phyloP scores from a whole-genome alignment of 2,888 invertebrate genomes.

The Cheilosia vernalis region DNA sequence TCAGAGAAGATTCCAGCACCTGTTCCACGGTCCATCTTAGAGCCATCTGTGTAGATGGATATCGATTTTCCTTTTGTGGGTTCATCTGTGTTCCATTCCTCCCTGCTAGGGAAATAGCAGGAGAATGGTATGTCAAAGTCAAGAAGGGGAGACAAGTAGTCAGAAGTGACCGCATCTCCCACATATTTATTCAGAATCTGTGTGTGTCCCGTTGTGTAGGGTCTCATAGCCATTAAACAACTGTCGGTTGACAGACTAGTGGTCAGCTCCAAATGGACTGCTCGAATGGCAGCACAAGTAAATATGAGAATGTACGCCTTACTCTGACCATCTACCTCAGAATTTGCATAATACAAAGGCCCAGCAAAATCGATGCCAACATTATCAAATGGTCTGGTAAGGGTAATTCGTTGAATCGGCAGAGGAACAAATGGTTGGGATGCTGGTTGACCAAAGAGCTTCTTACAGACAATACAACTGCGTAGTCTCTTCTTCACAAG shows the following conservation, averaged over 20 bases:
- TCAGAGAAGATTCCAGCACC: too few relatives aligned
- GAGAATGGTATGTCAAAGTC: too few relatives aligned
- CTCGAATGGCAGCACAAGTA: constrained; percentile 44
- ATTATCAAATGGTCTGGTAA: constrained; percentile 14
- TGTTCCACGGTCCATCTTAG: too few relatives aligned
- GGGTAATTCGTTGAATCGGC: constrained; percentile 11
- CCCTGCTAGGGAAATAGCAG: too few relatives aligned
- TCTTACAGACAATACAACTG: constrained; percentile 28
- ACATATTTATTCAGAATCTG: too few relatives aligned
- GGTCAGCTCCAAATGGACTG: constrained; percentile 51
- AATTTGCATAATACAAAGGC: background rate
- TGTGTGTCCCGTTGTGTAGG: too few relatives aligned
- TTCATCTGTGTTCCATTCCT: too few relatives aligned
- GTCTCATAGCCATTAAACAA: constrained; percentile 34
- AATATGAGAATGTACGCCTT: constrained; percentile 38
- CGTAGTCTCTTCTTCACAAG: constrained; percentile 18
- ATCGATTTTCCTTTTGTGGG: too few relatives aligned
- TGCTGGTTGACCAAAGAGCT: constrained; percentile 21
- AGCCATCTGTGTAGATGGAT: too few relatives aligned
- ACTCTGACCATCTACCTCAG: background rate
- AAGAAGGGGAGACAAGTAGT: too few relatives aligned
- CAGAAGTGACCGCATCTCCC: too few relatives aligned
- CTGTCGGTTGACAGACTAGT: constrained; percentile 31
- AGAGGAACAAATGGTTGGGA: constrained; percentile 27
- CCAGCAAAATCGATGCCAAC: constrained; percentile 5